Conservation (phyloP, 2,797 vertebrate genomes). For the Malurus leucopterus region DNA sequence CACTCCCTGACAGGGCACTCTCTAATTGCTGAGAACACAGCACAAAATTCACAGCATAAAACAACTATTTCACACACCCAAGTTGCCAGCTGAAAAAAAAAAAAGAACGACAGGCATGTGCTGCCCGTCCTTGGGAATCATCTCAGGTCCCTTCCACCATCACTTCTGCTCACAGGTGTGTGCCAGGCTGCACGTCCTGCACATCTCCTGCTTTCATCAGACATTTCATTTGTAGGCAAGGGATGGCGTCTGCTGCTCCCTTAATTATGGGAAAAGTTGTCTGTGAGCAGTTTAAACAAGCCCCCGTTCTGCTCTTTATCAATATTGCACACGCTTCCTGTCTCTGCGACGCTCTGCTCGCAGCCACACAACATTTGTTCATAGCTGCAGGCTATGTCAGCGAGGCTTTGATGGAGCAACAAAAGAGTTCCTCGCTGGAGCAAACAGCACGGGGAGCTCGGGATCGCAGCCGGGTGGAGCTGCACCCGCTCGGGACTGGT, state of each 20-base stretch:
- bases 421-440: neutral
- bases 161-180: neutral
- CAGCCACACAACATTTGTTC: constrained; percentile 55
- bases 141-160: neutral
- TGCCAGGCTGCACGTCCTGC: neutral
- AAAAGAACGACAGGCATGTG: rapidly evolving
- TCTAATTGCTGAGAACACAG: neutral
- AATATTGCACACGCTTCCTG: constrained; percentile 40
- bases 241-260: neutral
- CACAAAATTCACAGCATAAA: too few species aligned
- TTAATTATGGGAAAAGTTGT: constrained; percentile 51
- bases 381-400: constrained; percentile 59
- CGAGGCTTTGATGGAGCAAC: constrained; percentile 39
- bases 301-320: constrained; percentile 32
- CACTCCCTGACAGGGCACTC: neutral
- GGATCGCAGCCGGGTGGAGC: neutral
- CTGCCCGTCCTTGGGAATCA: neutral
- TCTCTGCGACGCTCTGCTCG: constrained; percentile 26
- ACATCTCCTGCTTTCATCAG: neutral
- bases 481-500: rapidly evolving
- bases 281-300: constrained; percentile 26
- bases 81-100: neutral
- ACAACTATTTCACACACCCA: rapidly evolving
- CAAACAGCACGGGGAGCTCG: neutral
- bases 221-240: constrained; percentile 13